These are phyloP conservation scores for Rhinichthys osculus DNA, from an alignment of 2,797 vertebrate species.

Conservation along the genomic window DNA sequence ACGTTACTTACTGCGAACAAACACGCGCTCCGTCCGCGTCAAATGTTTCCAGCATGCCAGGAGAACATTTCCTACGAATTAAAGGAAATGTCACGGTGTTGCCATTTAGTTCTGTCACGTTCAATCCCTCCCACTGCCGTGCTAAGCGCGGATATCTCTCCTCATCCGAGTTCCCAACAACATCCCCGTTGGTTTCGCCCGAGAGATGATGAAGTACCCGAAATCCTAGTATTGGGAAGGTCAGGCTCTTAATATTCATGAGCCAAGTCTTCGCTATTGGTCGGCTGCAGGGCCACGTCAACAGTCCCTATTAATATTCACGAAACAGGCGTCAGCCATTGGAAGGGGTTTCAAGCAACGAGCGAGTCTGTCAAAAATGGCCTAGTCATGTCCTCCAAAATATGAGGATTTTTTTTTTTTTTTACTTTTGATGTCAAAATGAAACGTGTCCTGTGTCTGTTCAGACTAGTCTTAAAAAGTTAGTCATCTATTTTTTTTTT, in stretches of 20 bases:
- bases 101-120: background rate
- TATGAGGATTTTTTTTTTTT: background rate
- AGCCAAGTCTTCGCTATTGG: background rate
- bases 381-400: no score
- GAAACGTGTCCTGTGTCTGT: no score
- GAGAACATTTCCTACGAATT: constrained; percentile 23
- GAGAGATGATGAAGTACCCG: background rate
- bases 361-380: background rate
- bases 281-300: background rate
- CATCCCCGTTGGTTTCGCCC: constrained; percentile 54
- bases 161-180: constrained; percentile 49
- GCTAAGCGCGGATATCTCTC: constrained; percentile 61
- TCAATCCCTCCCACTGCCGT: constrained; percentile 52
- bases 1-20: background rate
- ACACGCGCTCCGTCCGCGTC: background rate
- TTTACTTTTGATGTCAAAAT: background rate
- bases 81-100: constrained; percentile 47
- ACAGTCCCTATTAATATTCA: background rate
- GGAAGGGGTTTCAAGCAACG: background rate
- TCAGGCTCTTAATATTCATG: background rate
- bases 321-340: background rate
- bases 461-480: background rate
- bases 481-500: background rate
- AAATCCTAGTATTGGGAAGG: constrained; percentile 2
- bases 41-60: constrained; percentile 11